Conservation (phyloP, 2,888 invertebrate species). For the Yponomeuta sedellus region DNA sequence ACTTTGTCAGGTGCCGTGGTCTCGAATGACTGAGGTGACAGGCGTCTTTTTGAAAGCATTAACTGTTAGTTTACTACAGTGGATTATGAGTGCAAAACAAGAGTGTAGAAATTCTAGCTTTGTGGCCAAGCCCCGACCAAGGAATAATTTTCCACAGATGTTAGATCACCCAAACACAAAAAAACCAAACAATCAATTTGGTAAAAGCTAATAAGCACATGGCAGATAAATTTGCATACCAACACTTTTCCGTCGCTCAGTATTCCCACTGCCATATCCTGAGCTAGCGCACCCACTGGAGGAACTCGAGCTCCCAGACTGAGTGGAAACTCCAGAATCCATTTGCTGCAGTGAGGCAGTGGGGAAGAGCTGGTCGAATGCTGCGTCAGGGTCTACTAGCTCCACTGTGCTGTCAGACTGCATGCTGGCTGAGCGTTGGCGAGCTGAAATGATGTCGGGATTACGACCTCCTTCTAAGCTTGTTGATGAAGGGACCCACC, state of each 20-base stretch:
- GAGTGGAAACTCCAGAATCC: conserved; percentile 2
- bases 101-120: no score
- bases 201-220: no score
- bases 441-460: background rate
- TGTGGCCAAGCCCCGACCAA: no score
- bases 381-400: conserved; percentile 3
- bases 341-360: conserved; percentile 6
- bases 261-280: conserved; percentile 17
- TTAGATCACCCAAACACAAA: no score
- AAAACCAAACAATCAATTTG: no score
- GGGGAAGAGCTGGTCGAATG: conserved; percentile 9
- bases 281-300: conserved; percentile 14
- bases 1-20: no score
- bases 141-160: no score
- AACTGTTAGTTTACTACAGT: no score
- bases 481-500: background rate
- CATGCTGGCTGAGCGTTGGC: conserved; percentile 1
- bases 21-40: no score
- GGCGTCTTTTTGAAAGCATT: no score
- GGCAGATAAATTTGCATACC: conserved; percentile 18
- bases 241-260: conserved; percentile 21
- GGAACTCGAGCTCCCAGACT: conserved; percentile 5
- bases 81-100: no score
- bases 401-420: conserved; percentile 7
- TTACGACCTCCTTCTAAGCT: background rate